Base-by-base conservation (phyloP, 1,140 invertebrate species). In the Drosophila ambigua region DNA sequence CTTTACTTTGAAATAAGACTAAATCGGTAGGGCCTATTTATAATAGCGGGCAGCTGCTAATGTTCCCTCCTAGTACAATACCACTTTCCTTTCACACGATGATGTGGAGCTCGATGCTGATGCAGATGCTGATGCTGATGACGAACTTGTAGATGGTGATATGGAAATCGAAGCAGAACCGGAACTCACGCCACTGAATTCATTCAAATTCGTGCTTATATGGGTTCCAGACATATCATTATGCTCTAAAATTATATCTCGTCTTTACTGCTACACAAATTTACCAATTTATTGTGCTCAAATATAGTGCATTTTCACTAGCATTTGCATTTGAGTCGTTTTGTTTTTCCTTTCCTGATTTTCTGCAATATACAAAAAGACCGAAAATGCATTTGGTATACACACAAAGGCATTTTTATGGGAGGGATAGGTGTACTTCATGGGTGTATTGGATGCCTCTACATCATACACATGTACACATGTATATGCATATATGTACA, bases 361-460 rank as follows among this genome's bases (percentile, higher is more conserved):
- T 61, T 78, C 78, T 87, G 77, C 46, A 77, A 87, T 54, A 62
- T 48, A 72, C 45, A 73, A 59, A 68, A 58, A 73, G 20, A 24
- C 11, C 45, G 43, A 73, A 65, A 69, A 31, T 83, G 48, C 43
- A 62, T 48, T 79, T 81, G 77, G 64, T 84, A 85, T 84, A 84
- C 72, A 84, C 57, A 69, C 72, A 53, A 57, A 39, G 35, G 24
- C 46, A 51, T 60, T 26, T 60, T 55, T 44, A 60, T 67, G 51
- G 39, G 45, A 55, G 28, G 23, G 44, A 52, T 69, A 28, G 35
- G 39, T 45, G 20, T 45, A 13, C 13, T 3, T 3, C 8, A 44
- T 45, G 5, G 54, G 23, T 63, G 26, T 28, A 43, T 51, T 20
- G 23, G 26, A 45, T 24, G 28, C 9, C 8, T 50, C 7, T 13